These are phyloP conservation scores for Microchirus variegatus DNA, from an alignment of 2,797 vertebrate species.

Conservation along the genomic window DNA sequence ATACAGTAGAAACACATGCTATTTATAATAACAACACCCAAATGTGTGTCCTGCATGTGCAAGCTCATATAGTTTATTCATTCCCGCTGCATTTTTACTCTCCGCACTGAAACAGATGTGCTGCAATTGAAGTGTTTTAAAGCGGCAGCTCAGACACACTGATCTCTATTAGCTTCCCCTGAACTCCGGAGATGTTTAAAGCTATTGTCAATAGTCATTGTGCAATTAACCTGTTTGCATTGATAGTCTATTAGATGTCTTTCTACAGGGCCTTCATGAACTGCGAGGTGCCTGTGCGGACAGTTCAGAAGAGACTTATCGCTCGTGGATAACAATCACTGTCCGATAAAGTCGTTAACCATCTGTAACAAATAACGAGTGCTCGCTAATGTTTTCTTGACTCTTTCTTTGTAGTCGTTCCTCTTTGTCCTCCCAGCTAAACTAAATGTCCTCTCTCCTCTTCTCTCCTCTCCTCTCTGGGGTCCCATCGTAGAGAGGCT, in stretches of 20 bases:
- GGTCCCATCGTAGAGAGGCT: conserved; percentile 72
- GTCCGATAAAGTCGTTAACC: conserved; percentile 38
- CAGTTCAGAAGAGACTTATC: conserved; percentile 22
- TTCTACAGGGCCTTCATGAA: conserved; percentile 69
- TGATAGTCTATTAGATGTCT: conserved; percentile 88
- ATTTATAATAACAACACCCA: too few species aligned
- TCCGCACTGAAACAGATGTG: conserved; percentile 72
- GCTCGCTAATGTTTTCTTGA: conserved; percentile 24
- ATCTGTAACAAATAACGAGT: conserved; percentile 36
- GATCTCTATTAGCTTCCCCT: conserved; percentile 89
- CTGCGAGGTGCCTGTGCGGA: conserved; percentile 29
- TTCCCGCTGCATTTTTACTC: conserved; percentile 15
- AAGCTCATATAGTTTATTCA: conserved; percentile 2
- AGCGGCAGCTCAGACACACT: conserved; percentile 85
- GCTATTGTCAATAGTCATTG: conserved; percentile 91
- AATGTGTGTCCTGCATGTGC: too few species aligned
- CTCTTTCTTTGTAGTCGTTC: conserved; percentile 2
- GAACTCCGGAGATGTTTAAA: conserved; percentile 91
- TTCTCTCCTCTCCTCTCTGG: conserved; percentile 55
- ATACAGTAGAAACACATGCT: too few species aligned
- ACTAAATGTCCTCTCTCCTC: conserved; percentile 8
- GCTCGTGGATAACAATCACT: conserved; percentile 23
- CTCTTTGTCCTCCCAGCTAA: conserved; percentile 42
- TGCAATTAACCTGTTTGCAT: conserved; percentile 92
- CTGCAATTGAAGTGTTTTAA: conserved; percentile 83